Conservation (phyloP, 2,888 invertebrate genomes). For the Stramonita haemastoma region DNA sequence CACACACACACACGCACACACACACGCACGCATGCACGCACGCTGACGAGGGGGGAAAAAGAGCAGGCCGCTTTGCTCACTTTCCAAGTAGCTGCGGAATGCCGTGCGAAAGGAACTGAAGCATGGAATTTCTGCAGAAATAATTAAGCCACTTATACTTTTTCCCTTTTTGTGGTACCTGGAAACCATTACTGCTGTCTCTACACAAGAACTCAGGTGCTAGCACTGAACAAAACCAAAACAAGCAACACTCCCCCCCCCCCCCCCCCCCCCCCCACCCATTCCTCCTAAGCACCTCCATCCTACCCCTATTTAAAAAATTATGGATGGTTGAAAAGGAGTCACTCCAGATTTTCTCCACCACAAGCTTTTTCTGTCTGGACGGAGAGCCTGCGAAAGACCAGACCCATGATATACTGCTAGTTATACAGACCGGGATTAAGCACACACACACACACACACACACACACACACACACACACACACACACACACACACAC, state of each 20-base stretch:
- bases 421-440: too few relatives aligned
- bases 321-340: too few relatives aligned
- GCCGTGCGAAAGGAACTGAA: neutral
- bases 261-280: too few relatives aligned
- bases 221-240: neutral
- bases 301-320: too few relatives aligned
- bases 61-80: neutral
- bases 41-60: neutral
- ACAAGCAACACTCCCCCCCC: too few relatives aligned
- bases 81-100: neutral
- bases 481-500: neutral
- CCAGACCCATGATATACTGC: too few relatives aligned
- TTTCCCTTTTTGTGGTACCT: neutral
- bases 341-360: too few relatives aligned
- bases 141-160: neutral
- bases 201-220: neutral
- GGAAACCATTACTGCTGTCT: neutral
- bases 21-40: neutral
- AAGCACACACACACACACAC: neutral
- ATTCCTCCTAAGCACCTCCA: too few relatives aligned
- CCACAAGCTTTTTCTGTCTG: too few relatives aligned
- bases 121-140: neutral
- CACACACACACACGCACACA: neutral
- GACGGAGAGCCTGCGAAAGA: too few relatives aligned
- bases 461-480: neutral